Percentiles rank a stretch among this genome's conserved stretches.
Conservation (phyloP, 2,113 vertebrate species). For the Malurus alboscapulatus region DNA sequence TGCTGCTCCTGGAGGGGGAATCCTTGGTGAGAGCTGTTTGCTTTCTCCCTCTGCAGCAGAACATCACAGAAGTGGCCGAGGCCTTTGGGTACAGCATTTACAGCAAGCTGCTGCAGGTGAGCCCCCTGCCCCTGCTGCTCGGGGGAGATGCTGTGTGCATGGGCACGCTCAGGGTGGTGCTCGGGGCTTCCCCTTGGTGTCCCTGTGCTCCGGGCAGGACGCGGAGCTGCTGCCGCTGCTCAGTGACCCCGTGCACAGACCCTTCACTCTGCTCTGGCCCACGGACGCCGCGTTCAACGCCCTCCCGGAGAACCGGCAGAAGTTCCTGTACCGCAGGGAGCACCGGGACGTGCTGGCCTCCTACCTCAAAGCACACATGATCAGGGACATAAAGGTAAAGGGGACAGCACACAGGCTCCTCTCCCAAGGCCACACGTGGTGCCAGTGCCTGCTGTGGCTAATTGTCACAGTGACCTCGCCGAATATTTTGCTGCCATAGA, state of each 20-base stretch:
- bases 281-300: conserved; percentile 80
- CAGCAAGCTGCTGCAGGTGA: conserved; percentile 85
- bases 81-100: conserved; percentile 86
- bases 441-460: background rate
- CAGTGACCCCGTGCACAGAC: conserved; percentile 71
- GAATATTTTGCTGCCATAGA: background rate
- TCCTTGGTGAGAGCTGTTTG: background rate
- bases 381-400: conserved; percentile 79
- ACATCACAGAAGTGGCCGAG: conserved; percentile 74
- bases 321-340: conserved; percentile 85
- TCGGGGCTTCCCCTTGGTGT: background rate
- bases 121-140: background rate
- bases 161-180: background rate
- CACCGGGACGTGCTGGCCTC: conserved; percentile 82
- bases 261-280: conserved; percentile 93
- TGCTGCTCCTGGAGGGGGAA: background rate
- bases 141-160: background rate
- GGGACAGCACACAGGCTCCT: background rate
- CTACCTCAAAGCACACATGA: conserved; percentile 85
- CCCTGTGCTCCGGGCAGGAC: conserved; percentile 62
- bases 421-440: background rate
- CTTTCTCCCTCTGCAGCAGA: conserved; percentile 73
- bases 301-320: conserved; percentile 75
- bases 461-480: background rate
- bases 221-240: conserved; percentile 80